Evolutionary conservation across 2,888 invertebrate genomes (phyloP).

Genomic region (Bombylius major): DNA sequence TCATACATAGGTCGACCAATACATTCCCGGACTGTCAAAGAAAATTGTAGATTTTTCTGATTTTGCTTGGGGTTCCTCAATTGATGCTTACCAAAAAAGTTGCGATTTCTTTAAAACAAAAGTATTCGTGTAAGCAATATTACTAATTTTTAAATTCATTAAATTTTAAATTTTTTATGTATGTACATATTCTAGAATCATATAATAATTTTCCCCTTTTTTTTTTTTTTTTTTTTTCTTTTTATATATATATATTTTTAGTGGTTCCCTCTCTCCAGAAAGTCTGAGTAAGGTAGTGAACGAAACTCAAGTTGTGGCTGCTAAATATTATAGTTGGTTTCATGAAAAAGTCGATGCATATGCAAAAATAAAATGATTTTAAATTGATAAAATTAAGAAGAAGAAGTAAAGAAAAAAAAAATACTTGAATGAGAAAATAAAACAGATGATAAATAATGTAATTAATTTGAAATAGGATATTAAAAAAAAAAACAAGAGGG

Average conservation of each 20-base stretch:
- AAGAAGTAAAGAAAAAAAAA: neutral
- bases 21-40: slow-evolving; percentile 57
- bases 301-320: slow-evolving; percentile 52
- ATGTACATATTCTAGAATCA: neutral
- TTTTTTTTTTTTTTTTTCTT: slow-evolving; percentile 3
- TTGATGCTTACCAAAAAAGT: slow-evolving; percentile 41
- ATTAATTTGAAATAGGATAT: neutral
- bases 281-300: slow-evolving; percentile 59
- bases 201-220: neutral
- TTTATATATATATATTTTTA: slow-evolving; percentile 39
- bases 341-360: slow-evolving; percentile 65
- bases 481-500: too few species aligned
- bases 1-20: slow-evolving; percentile 48
- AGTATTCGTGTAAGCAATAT: slow-evolving; percentile 61
- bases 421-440: neutral
- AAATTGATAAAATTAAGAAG: slow-evolving; percentile 10
- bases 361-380: slow-evolving; percentile 54
- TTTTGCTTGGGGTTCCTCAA: slow-evolving; percentile 37
- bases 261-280: slow-evolving; percentile 66
- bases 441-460: neutral
- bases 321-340: slow-evolving; percentile 60
- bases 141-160: neutral
- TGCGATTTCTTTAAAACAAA: slow-evolving; percentile 55
- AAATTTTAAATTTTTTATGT: neutral
- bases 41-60: slow-evolving; percentile 43